phyloP scores from a whole-genome alignment of 2,113 vertebrate species.

The Eudorcas thomsonii region DNA sequence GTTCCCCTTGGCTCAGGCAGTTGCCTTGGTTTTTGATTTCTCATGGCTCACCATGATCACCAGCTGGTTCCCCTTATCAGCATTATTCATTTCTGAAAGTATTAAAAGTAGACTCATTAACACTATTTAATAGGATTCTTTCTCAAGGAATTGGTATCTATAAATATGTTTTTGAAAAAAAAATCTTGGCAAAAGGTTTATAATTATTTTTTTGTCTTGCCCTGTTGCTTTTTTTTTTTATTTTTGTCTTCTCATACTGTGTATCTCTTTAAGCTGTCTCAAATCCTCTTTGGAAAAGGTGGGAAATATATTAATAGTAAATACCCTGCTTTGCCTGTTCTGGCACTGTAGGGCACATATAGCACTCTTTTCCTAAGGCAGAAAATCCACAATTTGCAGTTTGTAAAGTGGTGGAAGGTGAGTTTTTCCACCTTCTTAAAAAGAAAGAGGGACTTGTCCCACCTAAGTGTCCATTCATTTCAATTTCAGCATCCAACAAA shows the following conservation, averaged over 20 bases:
- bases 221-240: neutral
- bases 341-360: neutral
- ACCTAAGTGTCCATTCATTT: neutral
- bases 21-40: slow-evolving; percentile 4
- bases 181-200: neutral
- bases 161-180: slow-evolving; percentile 23
- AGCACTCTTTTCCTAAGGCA: slow-evolving; percentile 18
- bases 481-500: neutral
- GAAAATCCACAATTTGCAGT: neutral
- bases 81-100: slow-evolving; percentile 12
- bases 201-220: slow-evolving; percentile 19
- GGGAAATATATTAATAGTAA: neutral
- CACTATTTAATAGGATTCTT: neutral
- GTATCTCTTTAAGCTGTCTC: neutral
- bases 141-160: slow-evolving; percentile 37
- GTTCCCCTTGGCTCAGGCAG: neutral
- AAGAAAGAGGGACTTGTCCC: neutral
- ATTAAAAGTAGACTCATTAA: neutral
- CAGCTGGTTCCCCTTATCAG: neutral
- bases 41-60: neutral
- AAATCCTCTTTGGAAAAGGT: slow-evolving; percentile 4
- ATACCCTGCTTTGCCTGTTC: neutral
- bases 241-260: neutral
- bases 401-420: slow-evolving; percentile 4
- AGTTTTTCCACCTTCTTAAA: neutral